Conservation (phyloP, 2,797 vertebrate genomes). For the Onychomys arenicola region DNA sequence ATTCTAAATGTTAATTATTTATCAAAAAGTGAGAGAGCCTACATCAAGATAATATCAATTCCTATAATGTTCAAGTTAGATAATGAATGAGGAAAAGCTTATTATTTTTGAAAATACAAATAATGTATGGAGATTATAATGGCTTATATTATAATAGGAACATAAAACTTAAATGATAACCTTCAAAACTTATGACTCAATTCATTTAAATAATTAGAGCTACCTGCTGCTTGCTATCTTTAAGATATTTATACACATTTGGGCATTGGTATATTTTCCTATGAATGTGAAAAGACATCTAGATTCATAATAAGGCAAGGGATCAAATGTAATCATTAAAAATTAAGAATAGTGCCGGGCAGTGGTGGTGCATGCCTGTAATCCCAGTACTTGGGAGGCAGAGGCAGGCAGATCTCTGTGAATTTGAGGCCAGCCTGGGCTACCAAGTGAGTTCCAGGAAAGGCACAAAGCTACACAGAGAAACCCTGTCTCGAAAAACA, state of each 20-base stretch:
- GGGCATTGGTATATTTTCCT: background rate
- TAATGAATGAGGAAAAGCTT: background rate
- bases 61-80: background rate
- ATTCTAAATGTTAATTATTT: background rate
- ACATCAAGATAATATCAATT: background rate
- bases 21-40: background rate
- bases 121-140: background rate
- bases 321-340: background rate
- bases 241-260: background rate
- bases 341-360: background rate
- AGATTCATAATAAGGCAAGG: background rate
- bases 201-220: background rate
- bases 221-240: background rate
- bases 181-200: background rate
- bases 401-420: too few species aligned
- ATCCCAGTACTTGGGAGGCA: too few species aligned
- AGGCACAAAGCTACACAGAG: too few species aligned
- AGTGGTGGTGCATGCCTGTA: too few species aligned
- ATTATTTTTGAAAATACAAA: background rate
- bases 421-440: too few species aligned
- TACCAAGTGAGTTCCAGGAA: too few species aligned
- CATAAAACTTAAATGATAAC: background rate
- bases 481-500: too few species aligned
- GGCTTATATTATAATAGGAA: background rate
- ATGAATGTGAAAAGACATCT: background rate